phyloP scores from a whole-genome alignment of 2,888 invertebrate species.

The Nephrotoma appendiculata region DNA sequence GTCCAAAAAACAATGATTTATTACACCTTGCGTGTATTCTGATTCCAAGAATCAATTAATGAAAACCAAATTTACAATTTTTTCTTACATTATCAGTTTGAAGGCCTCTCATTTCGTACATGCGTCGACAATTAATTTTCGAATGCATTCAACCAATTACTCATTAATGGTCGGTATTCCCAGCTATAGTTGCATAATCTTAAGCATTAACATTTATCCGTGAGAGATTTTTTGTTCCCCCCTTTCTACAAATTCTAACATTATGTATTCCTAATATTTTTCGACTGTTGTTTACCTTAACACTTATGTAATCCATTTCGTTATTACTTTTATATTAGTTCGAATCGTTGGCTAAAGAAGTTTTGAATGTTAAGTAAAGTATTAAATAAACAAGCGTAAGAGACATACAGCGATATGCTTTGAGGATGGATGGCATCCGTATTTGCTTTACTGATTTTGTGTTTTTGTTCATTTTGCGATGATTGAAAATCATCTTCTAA shows the following conservation, averaged over 20 bases:
- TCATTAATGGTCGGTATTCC: not conserved
- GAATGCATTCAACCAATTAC: not conserved
- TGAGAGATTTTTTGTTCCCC: not conserved
- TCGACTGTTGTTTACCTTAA: not conserved
- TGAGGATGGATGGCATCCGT: no score
- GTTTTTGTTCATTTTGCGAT: no score
- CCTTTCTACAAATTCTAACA: not conserved
- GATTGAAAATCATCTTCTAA: no score
- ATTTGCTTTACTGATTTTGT: no score
- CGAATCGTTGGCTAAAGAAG: not conserved
- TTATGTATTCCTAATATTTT: not conserved
- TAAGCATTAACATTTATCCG: not conserved
- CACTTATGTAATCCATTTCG: not conserved
- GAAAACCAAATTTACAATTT: not conserved
- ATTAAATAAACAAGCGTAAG: not conserved
- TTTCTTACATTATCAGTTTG: not conserved
- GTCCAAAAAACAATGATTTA: not conserved
- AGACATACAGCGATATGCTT: no score
- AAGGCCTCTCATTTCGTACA: no score
- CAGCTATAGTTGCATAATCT: not conserved
- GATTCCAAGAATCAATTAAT: no score
- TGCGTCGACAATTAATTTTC: no score
- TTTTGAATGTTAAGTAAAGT: not conserved
- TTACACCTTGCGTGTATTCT: no score
- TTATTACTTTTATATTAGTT: not conserved